These are phyloP conservation scores for Thaumatotibia leucotreta DNA, from an alignment of 1,140 invertebrate genomes.

Conservation along the genomic window DNA sequence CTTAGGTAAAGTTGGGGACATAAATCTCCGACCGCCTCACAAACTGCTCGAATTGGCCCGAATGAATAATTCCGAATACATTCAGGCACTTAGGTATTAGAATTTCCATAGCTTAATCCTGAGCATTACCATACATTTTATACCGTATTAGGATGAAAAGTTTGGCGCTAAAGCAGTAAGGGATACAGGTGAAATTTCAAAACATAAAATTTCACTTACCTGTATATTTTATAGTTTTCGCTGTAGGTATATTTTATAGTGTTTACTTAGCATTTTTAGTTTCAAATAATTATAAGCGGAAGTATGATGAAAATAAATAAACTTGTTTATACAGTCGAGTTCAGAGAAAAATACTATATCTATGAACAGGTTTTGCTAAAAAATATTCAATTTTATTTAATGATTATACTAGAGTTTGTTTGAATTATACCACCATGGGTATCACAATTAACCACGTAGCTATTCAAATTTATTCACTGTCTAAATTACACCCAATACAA, in stretches of 20 bases:
- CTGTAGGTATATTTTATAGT: too few relatives aligned
- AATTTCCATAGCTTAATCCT: conserved; percentile 26
- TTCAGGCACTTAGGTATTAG: conserved; percentile 22
- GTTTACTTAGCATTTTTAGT: too few relatives aligned
- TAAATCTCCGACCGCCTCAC: conserved; percentile 45
- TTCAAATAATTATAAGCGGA: too few relatives aligned
- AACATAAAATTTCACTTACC: neutral
- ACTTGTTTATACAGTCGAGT: too few relatives aligned
- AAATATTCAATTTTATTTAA: too few relatives aligned
- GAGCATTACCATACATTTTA: conserved; percentile 22
- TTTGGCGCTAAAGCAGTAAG: neutral
- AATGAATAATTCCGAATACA: conserved; percentile 53
- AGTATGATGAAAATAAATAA: too few relatives aligned
- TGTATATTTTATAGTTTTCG: too few relatives aligned
- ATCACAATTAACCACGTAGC: neutral
- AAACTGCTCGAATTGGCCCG: conserved; percentile 38
- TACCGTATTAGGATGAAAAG: conserved; percentile 17
- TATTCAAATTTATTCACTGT: neutral
- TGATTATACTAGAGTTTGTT: too few relatives aligned
- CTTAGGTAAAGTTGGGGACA: conserved; percentile 42
- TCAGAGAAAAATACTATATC: too few relatives aligned
- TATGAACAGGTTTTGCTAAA: too few relatives aligned
- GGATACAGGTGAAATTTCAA: neutral
- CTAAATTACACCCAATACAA: neutral
- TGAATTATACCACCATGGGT: too few relatives aligned